These are phyloP conservation scores for Coccyzus lansbergi DNA, from an alignment of 2,797 vertebrate genomes.

Conservation along the genomic window DNA sequence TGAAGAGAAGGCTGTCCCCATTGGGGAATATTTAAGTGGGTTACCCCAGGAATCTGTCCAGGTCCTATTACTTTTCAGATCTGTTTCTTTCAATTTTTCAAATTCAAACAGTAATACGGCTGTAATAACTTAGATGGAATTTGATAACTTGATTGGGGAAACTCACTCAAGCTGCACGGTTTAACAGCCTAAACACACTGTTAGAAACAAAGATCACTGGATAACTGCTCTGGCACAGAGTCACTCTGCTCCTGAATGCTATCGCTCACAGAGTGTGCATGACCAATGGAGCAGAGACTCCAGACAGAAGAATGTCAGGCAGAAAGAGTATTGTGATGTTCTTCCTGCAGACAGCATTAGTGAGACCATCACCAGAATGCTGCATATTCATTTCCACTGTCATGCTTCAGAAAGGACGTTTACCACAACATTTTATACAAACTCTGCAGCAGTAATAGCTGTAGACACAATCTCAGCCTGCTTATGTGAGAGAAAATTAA, in stretches of 20 bases:
- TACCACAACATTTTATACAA: neutral
- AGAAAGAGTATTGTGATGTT: neutral
- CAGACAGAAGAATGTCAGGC: neutral
- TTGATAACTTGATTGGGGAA: neutral
- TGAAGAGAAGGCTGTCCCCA: rapidly evolving
- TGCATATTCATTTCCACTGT: neutral
- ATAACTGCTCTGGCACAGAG: neutral
- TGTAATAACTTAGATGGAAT: neutral
- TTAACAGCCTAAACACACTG: neutral
- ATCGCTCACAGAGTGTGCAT: rapidly evolving
- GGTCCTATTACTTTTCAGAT: neutral
- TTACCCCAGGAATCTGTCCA: neutral
- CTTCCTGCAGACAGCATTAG: neutral
- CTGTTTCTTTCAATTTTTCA: neutral
- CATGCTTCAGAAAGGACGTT: neutral
- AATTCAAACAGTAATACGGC: neutral
- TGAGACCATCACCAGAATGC: neutral
- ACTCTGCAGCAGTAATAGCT: neutral
- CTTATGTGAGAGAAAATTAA: neutral
- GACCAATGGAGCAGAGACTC: neutral
- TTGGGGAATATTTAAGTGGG: neutral
- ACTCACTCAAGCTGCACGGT: neutral
- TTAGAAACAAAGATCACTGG: neutral
- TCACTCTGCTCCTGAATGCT: neutral
- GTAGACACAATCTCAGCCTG: neutral